These are phyloP conservation scores for Lampris megalopsis DNA, from an alignment of 2,113 vertebrate species.

Conservation along the genomic window DNA sequence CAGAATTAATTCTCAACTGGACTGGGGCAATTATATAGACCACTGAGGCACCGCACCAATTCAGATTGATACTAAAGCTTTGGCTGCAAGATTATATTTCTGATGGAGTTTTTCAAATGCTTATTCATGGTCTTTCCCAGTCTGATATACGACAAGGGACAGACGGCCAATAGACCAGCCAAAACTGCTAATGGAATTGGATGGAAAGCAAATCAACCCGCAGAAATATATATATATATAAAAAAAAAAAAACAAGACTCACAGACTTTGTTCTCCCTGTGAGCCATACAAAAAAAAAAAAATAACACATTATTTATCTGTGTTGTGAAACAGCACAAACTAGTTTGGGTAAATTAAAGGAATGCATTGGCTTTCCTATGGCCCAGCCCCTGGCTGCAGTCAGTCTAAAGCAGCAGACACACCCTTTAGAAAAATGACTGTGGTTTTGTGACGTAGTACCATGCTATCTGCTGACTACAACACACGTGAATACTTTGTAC, in stretches of 20 bases:
- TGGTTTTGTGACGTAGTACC: conserved; percentile 20
- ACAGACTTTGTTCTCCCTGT: conserved; percentile 27
- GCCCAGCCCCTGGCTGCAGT: neutral
- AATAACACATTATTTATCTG: conserved; percentile 19
- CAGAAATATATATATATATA: conserved; percentile 45
- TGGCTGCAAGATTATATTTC: conserved; percentile 71
- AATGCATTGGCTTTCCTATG: neutral
- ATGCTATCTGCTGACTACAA: conserved; percentile 12
- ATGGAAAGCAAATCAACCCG: conserved; percentile 55
- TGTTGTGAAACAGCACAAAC: neutral
- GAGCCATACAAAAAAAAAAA: conserved; percentile 4
- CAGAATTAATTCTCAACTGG: conserved; percentile 67
- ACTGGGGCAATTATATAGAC: conserved; percentile 66
- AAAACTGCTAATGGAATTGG: conserved; percentile 71
- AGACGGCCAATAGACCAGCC: conserved; percentile 55
- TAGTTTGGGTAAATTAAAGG: neutral
- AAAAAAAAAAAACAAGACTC: conserved; percentile 38
- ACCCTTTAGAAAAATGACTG: conserved; percentile 13
- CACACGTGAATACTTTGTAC: neutral
- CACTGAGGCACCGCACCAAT: conserved; percentile 70
- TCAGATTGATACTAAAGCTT: conserved; percentile 70
- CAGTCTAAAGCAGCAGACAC: conserved; percentile 8
- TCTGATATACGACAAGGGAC: conserved; percentile 64
- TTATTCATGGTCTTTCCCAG: conserved; percentile 62
- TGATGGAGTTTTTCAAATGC: conserved; percentile 67